These are phyloP conservation scores for Brachymystax lenok DNA, from an alignment of 2,797 vertebrate species.

Conservation along the genomic window DNA sequence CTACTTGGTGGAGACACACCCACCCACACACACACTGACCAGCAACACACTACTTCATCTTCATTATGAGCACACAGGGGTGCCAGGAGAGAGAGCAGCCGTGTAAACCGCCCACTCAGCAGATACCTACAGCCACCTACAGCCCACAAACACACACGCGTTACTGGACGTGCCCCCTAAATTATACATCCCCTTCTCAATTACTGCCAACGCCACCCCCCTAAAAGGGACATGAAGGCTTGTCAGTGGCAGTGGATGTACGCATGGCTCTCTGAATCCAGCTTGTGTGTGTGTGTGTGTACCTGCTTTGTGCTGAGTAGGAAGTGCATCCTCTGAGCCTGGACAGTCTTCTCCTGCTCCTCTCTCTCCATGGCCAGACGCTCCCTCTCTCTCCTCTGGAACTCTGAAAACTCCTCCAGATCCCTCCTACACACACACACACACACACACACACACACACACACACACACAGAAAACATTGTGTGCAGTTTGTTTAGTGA, in stretches of 20 bases:
- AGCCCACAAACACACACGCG: conserved; percentile 69
- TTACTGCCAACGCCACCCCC: conserved; percentile 76
- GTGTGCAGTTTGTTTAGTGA: background rate
- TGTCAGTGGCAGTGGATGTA: conserved; percentile 55
- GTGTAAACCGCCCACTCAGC: conserved; percentile 84
- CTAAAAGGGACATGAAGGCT: conserved; percentile 71
- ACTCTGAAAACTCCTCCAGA: conserved; percentile 79
- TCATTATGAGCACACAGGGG: conserved; percentile 89
- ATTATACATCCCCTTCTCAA: conserved; percentile 78
- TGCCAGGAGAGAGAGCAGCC: conserved; percentile 71
- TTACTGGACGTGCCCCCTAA: conserved; percentile 59
- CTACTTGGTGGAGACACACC: background rate
- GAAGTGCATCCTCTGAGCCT: conserved; percentile 88
- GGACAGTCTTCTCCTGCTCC: conserved; percentile 75
- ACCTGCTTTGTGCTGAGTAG: conserved; percentile 95
- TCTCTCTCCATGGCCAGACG: conserved; percentile 72
- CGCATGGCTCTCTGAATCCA: background rate
- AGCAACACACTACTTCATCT: conserved; percentile 82
- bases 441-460: conserved; percentile 6
- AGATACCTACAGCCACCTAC: conserved; percentile 81
- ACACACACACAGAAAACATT: background rate
- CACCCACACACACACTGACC: conserved; percentile 77
- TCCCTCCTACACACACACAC: conserved; percentile 73
- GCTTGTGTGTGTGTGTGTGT: conserved; percentile 1
- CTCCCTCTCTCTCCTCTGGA: conserved; percentile 77